Conservation (phyloP, 1,140 invertebrate species). For the Callitettix versicolor region DNA sequence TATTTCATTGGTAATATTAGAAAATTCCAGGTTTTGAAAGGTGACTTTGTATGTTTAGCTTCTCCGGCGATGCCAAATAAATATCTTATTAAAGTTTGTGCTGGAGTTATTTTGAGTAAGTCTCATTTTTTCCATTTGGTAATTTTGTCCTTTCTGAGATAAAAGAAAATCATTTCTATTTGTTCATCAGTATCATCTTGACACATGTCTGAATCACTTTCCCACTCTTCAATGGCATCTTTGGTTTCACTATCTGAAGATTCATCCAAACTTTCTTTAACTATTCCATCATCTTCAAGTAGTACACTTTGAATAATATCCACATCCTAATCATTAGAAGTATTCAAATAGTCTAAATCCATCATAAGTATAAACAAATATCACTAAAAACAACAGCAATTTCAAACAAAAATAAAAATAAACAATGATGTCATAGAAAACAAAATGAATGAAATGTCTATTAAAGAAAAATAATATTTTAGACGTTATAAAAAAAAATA, state of each 20-base stretch:
- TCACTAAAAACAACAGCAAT: no score
- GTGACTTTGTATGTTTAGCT: background rate
- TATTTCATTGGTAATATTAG: conserved; percentile 6
- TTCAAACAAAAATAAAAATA: no score
- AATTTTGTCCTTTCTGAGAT: background rate
- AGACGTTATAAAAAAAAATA: no score
- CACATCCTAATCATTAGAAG: background rate
- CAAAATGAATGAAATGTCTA: background rate
- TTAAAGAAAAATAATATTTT: no score
- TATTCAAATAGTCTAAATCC: background rate
- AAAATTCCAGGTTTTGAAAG: conserved; percentile 1
- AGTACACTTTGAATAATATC: background rate
- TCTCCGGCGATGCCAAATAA: background rate
- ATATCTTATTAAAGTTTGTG: background rate
- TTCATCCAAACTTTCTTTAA: background rate
- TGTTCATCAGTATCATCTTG: background rate
- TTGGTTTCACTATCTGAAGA: background rate
- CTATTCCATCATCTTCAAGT: no score
- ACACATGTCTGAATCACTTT: background rate
- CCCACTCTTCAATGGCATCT: conserved; percentile 1
- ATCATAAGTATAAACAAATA: background rate
- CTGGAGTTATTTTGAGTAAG: background rate
- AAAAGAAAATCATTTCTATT: background rate
- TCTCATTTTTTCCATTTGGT: background rate
- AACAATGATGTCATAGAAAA: no score